Base-by-base conservation (phyloP, 2,888 invertebrate species). In the Cinara cedri region DNA sequence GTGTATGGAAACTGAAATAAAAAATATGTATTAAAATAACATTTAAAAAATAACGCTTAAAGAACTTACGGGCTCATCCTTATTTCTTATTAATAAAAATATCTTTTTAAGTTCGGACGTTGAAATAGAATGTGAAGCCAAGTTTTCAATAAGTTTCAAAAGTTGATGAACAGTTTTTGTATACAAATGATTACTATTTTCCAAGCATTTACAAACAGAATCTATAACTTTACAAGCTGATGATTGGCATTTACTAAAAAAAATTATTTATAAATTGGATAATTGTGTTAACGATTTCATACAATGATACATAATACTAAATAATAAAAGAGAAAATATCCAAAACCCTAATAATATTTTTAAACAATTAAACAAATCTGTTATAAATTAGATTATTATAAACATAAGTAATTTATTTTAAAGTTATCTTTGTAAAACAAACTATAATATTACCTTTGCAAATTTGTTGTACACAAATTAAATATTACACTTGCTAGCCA, bases 31-130 rank as follows among this genome's bases (percentile, higher is more conserved):
- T 26, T 34, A 9, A 44, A 63, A 49, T 55, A n/a, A n/a, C n/a
- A 21, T n/a, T 13, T 49, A 34, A 4, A 42, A 60, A 72, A 21
- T 57, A 46, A 6, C n/a, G 55, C 21, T 19, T 26, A 71, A 68
- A 49, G 13, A 49, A 62, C 81, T 82, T 81, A 86, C 86, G 84
- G 84, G 83, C 65, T 85, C 84, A 57, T 84, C 84, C 62, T 86
- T 85, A 80, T 86, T 85, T 81, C 86, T 84, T 60, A 88, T 83
- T 19, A 88, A 84, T 66, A 85, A 84, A 82, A 89, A 87, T 71
- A 90, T 85, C 81, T 87, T 86, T 84, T 89, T 90, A n/a, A 90
- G 85, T 84, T 90, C 90, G 63, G 85, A 85, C 1, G 89, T 87
- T 44, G 87, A 87, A 81, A 90, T 88, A 81, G 89, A 90, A 81